phyloP scores from a whole-genome alignment of 2,888 invertebrate genomes.

The Campoplex capitator region DNA sequence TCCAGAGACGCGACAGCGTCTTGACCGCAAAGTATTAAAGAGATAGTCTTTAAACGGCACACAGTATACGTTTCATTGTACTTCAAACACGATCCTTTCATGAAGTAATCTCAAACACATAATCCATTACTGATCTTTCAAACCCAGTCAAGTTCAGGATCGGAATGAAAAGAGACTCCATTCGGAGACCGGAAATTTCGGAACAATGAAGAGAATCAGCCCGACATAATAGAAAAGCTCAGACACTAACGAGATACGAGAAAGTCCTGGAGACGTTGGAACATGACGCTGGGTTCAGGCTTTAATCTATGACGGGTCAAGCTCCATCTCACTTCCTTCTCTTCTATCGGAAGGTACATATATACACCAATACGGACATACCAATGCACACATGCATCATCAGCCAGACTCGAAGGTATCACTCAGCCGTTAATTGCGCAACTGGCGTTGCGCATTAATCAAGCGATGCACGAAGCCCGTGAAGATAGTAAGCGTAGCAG shows the following conservation, averaged over 20 bases:
- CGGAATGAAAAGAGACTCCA: background rate
- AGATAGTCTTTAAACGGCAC: too few relatives aligned
- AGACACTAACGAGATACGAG: background rate
- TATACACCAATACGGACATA: background rate
- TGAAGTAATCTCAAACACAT: background rate
- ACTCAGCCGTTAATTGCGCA: conserved; percentile 76
- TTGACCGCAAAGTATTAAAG: too few relatives aligned
- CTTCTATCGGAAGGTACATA: background rate
- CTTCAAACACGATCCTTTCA: background rate
- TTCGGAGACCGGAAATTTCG: background rate
- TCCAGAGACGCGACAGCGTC: too few relatives aligned
- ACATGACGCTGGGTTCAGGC: conserved; percentile 8
- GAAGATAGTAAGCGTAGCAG: conserved; percentile 35
- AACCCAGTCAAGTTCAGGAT: background rate
- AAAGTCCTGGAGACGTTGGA: background rate
- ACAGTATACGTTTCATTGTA: too few relatives aligned
- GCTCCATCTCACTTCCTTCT: conserved; percentile 6
- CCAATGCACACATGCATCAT: conserved; percentile 67
- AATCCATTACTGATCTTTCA: background rate
- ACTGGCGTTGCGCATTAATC: conserved; percentile 73
- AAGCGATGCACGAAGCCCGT: conserved; percentile 54
- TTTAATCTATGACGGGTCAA: conserved; percentile 44
- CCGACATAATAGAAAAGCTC: conserved; percentile 9
- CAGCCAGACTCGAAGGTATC: conserved; percentile 74
- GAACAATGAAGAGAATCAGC: background rate